Base-by-base conservation (phyloP, 2,888 invertebrate species). In the Apamea sordens region DNA sequence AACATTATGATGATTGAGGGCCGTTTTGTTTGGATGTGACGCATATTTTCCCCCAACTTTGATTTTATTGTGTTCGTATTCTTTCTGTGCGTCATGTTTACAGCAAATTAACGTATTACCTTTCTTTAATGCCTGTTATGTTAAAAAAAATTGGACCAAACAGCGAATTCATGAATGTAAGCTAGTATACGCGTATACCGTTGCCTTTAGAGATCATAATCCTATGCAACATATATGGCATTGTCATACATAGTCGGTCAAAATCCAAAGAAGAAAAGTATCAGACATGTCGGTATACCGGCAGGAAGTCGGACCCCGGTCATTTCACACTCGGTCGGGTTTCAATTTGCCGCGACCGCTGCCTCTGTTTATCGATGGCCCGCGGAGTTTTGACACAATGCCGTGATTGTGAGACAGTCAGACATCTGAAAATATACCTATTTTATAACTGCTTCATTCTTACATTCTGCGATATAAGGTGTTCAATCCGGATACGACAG, bases 251-350 rank as follows among this genome's bases (percentile, higher is more conserved):
- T 44, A 71, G 67, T 69, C 56, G 21, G 77, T 76, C 67, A 77
- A 77, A 84, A 82, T 69, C 81, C 70, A 76, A 86, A 80, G 76
- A 74, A 75, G 76, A 90, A 89, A 88, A 93, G 83, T 87, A 88
- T 89, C 79, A 86, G 87, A 85, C 78, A 83, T 76, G 86, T 88
- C 82, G 81, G 85, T 88, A 92, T 91, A 92, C 91, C 92, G 94
- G 93, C 95, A 95, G 95, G 95, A 96, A 94, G 94, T 94, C 93
- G 92, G 93, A 91, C 93, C 91, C 90, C 90, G 94, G 94, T 96
- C 94, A 95, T 96, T 96, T 96, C 95, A 96, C 96, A 96, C 95
- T 95, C 93, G 94, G 96, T 92, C 95, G 95, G 90, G 90, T 96
- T 96, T 96, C 95, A 96, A 96, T 96, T 96, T 95, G 93, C 95